Base-by-base conservation (phyloP, 2,797 vertebrate genomes). In the Acanthis flammea region DNA sequence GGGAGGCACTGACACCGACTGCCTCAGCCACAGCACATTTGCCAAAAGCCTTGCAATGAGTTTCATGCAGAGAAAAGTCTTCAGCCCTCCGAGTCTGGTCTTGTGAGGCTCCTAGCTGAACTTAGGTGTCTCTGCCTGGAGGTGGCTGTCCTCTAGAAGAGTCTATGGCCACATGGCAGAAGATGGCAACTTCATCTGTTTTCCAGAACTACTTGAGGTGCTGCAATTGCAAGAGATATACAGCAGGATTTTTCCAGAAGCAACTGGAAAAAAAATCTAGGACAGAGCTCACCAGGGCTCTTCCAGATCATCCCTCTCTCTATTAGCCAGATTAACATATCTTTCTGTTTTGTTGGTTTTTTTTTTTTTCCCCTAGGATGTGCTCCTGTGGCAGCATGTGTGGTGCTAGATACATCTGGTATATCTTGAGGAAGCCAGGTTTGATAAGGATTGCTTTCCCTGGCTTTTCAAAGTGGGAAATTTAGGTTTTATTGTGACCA, bases 301-400 rank as follows among this genome's bases (percentile, higher is more conserved):
- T 72, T 88, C 19, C 45, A 53, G 54, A 87, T 45, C 5, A 6
- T 30, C 16, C 3, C 9, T 41, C 23, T 65, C 61, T 57, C 25
- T 35, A 3, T 30, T 39, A 76, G 1, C 9, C 30, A 61, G 15
- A 65, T 72, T 33, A 65, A 79, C 14, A 83, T 71, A 35, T 22
- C 2, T 3, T 25, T 10, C 6, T 14, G 17, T 27, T 45, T n/a
- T 8, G 2, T 22, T 3, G 14, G 7, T 13, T 18, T 35, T 35
- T 27, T 15, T 13, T 35, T 37, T 27, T 17, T 18, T 7, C 7
- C 19, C 18, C 25, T 30, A 25, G 22, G 19, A 33, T 10, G 2
- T 54, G 22, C 17, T 76, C 25, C 39, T 51, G 14, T 23, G 30
- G 35, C 28, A 85, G 35, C 19, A 19, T 22, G 18, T 14, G n/a